phyloP scores from a whole-genome alignment of 2,113 vertebrate species.

The Perca schrenkii region DNA sequence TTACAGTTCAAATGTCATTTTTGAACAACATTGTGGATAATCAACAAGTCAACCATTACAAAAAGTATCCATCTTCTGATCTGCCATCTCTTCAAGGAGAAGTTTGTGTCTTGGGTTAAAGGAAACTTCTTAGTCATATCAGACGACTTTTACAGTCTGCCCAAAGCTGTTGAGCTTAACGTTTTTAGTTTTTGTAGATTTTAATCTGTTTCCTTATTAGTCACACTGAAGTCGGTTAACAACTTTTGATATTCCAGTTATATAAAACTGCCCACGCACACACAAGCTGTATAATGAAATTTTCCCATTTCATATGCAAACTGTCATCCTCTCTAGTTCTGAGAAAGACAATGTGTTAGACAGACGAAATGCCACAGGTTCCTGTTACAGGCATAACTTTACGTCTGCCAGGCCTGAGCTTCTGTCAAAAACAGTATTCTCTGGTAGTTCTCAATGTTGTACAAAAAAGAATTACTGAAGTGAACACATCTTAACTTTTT shows the following conservation, averaged over 20 bases:
- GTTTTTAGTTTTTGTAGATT: neutral
- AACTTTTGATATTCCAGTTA: neutral
- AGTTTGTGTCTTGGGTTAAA: neutral
- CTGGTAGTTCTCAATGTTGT: neutral
- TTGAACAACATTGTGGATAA: neutral
- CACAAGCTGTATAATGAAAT: neutral
- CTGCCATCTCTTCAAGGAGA: too few relatives aligned
- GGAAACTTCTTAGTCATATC: neutral
- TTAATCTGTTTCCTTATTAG: neutral
- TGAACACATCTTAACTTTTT: too few relatives aligned
- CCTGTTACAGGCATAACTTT: neutral
- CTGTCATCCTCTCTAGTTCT: neutral
- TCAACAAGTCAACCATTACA: neutral
- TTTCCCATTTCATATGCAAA: neutral
- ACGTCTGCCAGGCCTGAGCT: neutral
- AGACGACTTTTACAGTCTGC: neutral
- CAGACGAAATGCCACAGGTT: neutral
- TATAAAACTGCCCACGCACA: neutral
- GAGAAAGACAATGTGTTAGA: neutral
- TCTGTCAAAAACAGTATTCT: too few relatives aligned
- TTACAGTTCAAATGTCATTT: too few relatives aligned
- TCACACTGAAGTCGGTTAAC: slow-evolving; percentile 10
- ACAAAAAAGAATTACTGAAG: too few relatives aligned
- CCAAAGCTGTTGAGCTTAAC: neutral
- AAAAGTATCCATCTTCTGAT: neutral